These are phyloP conservation scores for Cathartes aura DNA, from an alignment of 2,113 vertebrate genomes.

Conservation along the genomic window DNA sequence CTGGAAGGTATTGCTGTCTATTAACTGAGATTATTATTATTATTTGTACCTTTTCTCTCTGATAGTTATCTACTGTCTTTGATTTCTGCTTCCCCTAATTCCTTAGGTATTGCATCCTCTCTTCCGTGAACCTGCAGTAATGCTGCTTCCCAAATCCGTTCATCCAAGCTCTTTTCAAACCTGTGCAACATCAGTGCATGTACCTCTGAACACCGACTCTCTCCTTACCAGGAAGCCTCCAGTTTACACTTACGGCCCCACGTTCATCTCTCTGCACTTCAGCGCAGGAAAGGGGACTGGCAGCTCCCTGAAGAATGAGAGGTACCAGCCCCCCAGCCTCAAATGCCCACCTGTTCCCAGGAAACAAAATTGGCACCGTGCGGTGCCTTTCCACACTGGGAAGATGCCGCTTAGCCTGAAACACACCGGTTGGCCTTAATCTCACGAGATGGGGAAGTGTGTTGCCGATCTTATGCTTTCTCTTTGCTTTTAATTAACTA, in stretches of 20 bases:
- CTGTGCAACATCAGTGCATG: background rate
- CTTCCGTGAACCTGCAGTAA: background rate
- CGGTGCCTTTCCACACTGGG: background rate
- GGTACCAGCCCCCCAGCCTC: background rate
- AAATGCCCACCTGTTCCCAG: background rate
- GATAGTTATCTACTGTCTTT: background rate
- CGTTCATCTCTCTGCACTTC: background rate
- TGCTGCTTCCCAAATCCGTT: background rate
- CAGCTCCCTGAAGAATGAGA: background rate
- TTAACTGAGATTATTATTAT: background rate
- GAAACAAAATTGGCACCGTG: fast-evolving
- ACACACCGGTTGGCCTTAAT: background rate
- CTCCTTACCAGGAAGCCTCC: background rate
- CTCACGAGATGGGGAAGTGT: background rate
- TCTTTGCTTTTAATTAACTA: conserved; percentile 51
- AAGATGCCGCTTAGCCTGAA: background rate
- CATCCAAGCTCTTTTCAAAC: background rate
- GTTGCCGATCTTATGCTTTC: conserved; percentile 1
- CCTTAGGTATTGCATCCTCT: background rate
- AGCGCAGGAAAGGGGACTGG: background rate
- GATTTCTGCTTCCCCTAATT: background rate
- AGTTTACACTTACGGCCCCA: fast-evolving
- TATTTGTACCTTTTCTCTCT: background rate
- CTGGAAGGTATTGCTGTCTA: background rate
- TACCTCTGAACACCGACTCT: background rate